These are phyloP conservation scores for Habrosyne pyritoides DNA, from an alignment of 2,888 invertebrate species.

Conservation along the genomic window DNA sequence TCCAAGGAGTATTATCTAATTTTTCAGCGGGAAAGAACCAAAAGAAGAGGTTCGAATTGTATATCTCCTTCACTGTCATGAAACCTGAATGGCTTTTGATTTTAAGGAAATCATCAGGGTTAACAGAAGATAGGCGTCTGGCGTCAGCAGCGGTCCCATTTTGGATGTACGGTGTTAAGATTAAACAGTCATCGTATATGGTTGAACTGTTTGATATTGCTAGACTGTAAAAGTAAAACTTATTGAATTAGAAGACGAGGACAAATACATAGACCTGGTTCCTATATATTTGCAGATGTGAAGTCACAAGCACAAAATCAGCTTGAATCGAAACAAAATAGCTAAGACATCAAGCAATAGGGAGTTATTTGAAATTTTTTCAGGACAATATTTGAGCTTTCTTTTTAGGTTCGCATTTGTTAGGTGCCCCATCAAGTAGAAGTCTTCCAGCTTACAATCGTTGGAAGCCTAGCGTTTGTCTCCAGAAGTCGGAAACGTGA, in stretches of 20 bases:
- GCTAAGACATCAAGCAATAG: no score
- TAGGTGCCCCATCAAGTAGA: no score
- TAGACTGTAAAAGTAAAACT: not conserved
- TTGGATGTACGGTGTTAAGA: constrained; percentile 33
- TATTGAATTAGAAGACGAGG: not conserved
- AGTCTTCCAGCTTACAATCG: no score
- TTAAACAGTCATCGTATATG: constrained; percentile 14
- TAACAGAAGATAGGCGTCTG: constrained; percentile 36
- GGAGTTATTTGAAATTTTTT: no score
- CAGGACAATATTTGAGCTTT: no score
- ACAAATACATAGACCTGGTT: not conserved
- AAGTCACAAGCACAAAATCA: not conserved
- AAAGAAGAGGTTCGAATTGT: constrained; percentile 89
- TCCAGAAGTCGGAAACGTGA: no score
- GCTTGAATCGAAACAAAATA: no score
- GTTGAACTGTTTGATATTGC: not conserved
- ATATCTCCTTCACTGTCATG: constrained; percentile 86
- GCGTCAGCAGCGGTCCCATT: constrained; percentile 31
- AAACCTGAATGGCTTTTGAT: constrained; percentile 70
- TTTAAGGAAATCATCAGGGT: constrained; percentile 36
- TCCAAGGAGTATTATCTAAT: constrained; percentile 78
- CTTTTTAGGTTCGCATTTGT: no score
- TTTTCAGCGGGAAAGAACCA: constrained; percentile 88
- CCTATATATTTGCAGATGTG: not conserved
- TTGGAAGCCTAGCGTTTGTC: no score